A percentile compares a stretch with the other conserved stretches of the same genome.
Evolutionary conservation across 2,888 invertebrate species (phyloP).

Genomic region (Cephonodes hylas): DNA sequence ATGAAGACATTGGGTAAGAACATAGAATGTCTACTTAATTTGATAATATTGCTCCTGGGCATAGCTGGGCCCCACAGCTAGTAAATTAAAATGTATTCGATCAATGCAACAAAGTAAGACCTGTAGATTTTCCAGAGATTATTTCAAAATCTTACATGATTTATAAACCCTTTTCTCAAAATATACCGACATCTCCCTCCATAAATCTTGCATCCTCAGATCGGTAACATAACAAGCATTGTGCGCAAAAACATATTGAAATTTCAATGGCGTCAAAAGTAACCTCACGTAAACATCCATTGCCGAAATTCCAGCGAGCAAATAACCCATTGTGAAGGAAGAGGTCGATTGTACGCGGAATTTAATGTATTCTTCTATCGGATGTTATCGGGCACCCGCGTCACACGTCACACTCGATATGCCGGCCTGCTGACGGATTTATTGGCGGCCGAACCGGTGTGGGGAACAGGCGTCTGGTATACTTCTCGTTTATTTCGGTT

Average conservation of each 20-base stretch:
- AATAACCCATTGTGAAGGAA: background rate
- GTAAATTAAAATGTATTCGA: too few relatives aligned
- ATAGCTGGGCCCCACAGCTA: too few relatives aligned
- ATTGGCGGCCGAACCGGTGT: slow-evolving; percentile 16
- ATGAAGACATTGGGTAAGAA: too few relatives aligned
- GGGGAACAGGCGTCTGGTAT: background rate
- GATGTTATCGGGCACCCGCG: slow-evolving; percentile 7
- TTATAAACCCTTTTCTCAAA: too few relatives aligned
- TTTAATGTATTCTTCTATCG: slow-evolving; percentile 9
- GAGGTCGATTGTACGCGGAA: background rate
- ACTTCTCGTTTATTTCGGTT: background rate
- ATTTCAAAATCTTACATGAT: too few relatives aligned
- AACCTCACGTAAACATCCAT: background rate
- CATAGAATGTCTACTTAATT: too few relatives aligned
- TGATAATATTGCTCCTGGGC: too few relatives aligned
- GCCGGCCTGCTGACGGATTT: slow-evolving; percentile 17
- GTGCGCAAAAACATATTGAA: too few relatives aligned
- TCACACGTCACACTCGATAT: slow-evolving; percentile 3
- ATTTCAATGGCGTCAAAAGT: background rate
- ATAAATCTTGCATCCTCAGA: background rate
- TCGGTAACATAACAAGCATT: background rate
- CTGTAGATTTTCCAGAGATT: too few relatives aligned
- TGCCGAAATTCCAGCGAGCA: background rate
- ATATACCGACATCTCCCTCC: background rate
- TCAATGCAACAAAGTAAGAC: too few relatives aligned